Conservation (phyloP, 1,140 invertebrate species). For the Aradophagus sp. region DNA sequence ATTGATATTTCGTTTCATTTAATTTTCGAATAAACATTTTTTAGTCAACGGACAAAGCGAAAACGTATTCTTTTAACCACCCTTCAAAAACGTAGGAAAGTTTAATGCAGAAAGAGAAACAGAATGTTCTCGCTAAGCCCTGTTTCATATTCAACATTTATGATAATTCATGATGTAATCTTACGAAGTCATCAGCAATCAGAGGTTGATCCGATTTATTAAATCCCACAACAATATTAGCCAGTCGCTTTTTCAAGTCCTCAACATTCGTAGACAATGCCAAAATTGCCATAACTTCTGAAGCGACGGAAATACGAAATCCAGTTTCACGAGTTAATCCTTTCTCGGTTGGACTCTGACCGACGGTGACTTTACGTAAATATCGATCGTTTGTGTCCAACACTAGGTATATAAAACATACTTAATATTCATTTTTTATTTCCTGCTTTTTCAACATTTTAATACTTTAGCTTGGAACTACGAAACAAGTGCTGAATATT, state of each 20-base stretch:
- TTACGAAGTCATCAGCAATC: constrained; percentile 96
- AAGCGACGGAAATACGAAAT: constrained; percentile 96
- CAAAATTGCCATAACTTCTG: constrained; percentile 98
- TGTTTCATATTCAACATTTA: too few species aligned
- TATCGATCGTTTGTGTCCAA: constrained; percentile 98
- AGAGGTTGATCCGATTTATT: constrained; percentile 89
- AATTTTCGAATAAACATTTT: too few species aligned
- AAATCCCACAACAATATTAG: constrained; percentile 94
- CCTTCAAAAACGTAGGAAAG: too few species aligned
- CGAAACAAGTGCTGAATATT: too few species aligned
- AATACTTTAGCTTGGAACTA: too few species aligned
- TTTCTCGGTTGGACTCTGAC: constrained; percentile 93
- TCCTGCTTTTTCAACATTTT: too few species aligned
- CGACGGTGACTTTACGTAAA: constrained; percentile 94
- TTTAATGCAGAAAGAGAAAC: too few species aligned
- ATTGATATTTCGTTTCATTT: too few species aligned
- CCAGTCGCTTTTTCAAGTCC: constrained; percentile 92
- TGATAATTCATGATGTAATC: constrained; percentile 57
- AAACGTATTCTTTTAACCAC: too few species aligned
- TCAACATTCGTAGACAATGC: constrained; percentile 82
- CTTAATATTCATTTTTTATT: too few species aligned
- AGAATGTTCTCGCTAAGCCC: too few species aligned
- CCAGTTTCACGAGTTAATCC: constrained; percentile 86
- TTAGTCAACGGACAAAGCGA: too few species aligned
- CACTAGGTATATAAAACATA: constrained; percentile 78